Conservation (phyloP, 2,888 invertebrate genomes). For the Leptinotarsa peninsularis region DNA sequence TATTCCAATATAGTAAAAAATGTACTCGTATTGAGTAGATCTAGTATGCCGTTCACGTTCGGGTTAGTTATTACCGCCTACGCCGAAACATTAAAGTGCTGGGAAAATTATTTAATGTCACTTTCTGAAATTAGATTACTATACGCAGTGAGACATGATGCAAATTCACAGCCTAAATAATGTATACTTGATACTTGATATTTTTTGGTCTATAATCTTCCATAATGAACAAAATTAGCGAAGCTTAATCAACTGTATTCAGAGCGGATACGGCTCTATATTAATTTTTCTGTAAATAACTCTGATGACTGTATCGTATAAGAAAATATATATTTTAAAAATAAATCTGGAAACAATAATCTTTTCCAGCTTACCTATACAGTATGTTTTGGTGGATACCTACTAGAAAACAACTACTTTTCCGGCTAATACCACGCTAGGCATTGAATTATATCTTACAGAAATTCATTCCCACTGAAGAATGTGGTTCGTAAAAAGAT, state of each 20-base stretch:
- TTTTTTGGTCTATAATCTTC: background rate
- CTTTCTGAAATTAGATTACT: background rate
- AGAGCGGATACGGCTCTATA: too few species aligned
- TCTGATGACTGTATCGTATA: too few species aligned
- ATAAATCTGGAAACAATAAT: too few species aligned
- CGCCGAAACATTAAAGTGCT: background rate
- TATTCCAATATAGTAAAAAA: slow-evolving; percentile 3
- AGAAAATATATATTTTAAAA: too few species aligned
- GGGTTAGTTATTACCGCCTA: slow-evolving; percentile 4
- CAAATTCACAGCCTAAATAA: background rate
- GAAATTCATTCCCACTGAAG: too few species aligned
- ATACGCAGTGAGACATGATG: background rate
- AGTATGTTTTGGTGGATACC: too few species aligned
- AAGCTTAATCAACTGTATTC: background rate
- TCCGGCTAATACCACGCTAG: too few species aligned
- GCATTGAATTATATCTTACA: too few species aligned
- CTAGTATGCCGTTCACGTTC: slow-evolving; percentile 2
- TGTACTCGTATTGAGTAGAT: background rate
- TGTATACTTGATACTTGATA: background rate
- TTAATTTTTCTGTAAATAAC: too few species aligned
- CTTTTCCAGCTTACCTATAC: too few species aligned
- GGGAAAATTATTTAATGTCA: background rate
- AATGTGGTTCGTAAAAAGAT: too few species aligned
- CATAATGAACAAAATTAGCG: rapidly evolving
- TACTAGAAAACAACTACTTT: too few species aligned